Evolutionary conservation across 1,140 invertebrate species (phyloP), one percentile per base, ranked within the genome.

Genomic region (Andrena cerasifolii): DNA sequence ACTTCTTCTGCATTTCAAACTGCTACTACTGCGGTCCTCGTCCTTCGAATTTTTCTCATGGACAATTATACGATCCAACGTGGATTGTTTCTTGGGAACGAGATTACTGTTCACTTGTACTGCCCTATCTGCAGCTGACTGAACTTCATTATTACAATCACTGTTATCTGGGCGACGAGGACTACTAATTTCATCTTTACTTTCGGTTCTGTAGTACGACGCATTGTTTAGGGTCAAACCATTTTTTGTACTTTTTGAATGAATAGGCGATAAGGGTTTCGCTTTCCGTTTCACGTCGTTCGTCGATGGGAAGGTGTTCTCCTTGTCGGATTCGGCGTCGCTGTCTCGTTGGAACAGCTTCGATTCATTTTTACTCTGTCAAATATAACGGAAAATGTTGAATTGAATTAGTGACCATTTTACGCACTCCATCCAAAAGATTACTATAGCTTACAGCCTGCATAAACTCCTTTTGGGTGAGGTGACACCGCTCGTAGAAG

Each of bases 401-500:
- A 68, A n/a, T 28, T 18, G n/a, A 3, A 28, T 10, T 33, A 21
- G 28, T 62, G 1, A 14, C n/a, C 7, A 26, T 16, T 3, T 2
- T 5, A n/a, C 10, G n/a, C n/a, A n/a, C n/a, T n/a, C n/a, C n/a
- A n/a, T n/a, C n/a, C n/a, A n/a, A n/a, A n/a, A n/a, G n/a, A n/a
- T n/a, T n/a, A n/a, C n/a, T 71, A 58, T 59, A 40, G 16, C 76
- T 84, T 84, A 87, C 80, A 68, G 66, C 45, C 24, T 63, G 10
- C 26, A 31, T 14, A 0, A 90, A 40, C 61, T 59, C 16, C 43
- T 83, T 49, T 78, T 90, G 88, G 14, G 80, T 87, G 24, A 53
- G 49, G 67, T 89, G 85, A 54, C 87, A 89, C 12, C 63, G 45
- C 0, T 79, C 66, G 8, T 87, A 79, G 80, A 90, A 90, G 31